Evolutionary conservation across 2,888 invertebrate species (phyloP), one percentile per base, ranked within the genome.

Genomic region (Crossocerus cetratus): DNA sequence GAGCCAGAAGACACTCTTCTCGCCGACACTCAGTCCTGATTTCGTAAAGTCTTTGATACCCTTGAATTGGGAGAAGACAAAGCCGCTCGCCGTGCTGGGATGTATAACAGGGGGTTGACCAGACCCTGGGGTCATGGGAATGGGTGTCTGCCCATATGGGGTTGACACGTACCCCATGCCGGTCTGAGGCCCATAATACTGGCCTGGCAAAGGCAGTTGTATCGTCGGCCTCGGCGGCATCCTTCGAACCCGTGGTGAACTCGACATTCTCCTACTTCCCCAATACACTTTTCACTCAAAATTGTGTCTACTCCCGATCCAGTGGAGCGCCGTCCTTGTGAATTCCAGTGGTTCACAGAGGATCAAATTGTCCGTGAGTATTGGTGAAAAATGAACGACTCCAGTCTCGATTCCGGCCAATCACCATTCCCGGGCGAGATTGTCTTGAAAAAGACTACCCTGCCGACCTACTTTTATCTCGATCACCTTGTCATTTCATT

Each of bases 11-110:
- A 95, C 95, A 72, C 94, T 93, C 88, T 96, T 96, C 90, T 97
- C 97, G 72, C 97, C 97, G 45, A 94, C 94, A 90, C 96, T 96
- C 77, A 97, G 91, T 22, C 97, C 96, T 67, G 95, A 94, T 86
- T 95, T 96, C 0, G 96, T 96, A 87, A 95, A 94, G 88, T 96
- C 94, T 84, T 94, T 94, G 82, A 96, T 94, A 0, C 95, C 96
- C 82, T 94, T 94, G 81, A 96, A 95, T 85, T 95, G 95, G 80
- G 95, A 94, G 86, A 95, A 95, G 92, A 96, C 94, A 83, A 95
- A 96, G 78, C 94, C 94, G 0, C 95, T 95, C 0, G 95, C 94
- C 77, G 94, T 95, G 76, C 92, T 93, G 0, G 93, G 92, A 79
- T 94, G 94, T 8, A 87, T 78, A 45, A 83, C 45, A 21, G 86